Evolutionary conservation across 2,888 invertebrate genomes (phyloP), one percentile per base, ranked within the genome.

Genomic region (Zonitis immaculata): DNA sequence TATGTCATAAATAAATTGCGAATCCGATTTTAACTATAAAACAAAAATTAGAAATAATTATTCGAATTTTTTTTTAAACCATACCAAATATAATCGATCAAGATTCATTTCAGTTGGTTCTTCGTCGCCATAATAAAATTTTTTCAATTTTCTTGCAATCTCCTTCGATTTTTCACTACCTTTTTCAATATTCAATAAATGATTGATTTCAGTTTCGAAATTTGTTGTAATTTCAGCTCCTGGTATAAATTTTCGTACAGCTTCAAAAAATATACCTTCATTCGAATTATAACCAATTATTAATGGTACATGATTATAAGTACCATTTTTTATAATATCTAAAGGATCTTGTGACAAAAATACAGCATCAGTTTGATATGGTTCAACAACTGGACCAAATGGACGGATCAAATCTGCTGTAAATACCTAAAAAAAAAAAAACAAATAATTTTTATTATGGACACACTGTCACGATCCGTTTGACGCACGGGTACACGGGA

Each of bases 51-150:
- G n/a, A 42, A 44, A 44, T 32, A 39, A 44, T 32, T 30, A 20
- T 42, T 32, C 12, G 12, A 20, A n/a, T 48, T 32, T 12, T n/a
- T n/a, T n/a, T n/a, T n/a, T n/a, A n/a, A n/a, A n/a, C n/a, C n/a
- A n/a, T 62, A 72, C 72, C 63, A 58, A 49, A 57, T 68, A 69
- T 44, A 74, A 74, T 53, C 73, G 67, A 30, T 76, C 67, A 3
- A 77, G 66, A 26, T 76, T 74, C 18, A 75, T 62, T 44, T 65
- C 62, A 2, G 70, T 67, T 1, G 77, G 71, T 44, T 73, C 68
- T 27, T 74, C 69, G 7, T 77, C 73, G 1, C 75, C 77, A 59
- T 77, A 80, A 62, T 80, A 79, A 8, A 71, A 67, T 12, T 76
- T 56, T 43, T 74, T 74, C 8, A 81, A 68, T 58, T 70, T 69